Base-by-base conservation (phyloP, 2,113 vertebrate genomes). In the Hippocampus guttulatus region DNA sequence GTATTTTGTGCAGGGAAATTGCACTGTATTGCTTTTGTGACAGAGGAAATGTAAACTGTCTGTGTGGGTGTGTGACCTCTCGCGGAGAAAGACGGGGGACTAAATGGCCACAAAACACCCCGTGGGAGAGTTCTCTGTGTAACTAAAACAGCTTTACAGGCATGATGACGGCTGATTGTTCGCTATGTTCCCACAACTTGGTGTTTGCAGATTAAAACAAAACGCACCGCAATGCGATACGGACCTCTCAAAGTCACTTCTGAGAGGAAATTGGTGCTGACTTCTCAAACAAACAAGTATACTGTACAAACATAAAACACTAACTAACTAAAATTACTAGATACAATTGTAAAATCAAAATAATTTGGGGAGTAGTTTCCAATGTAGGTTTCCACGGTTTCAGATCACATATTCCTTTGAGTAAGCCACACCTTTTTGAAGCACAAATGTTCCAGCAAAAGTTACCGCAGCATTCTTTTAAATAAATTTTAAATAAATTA, bases 21-120 rank as follows among this genome's bases (percentile, higher is more conserved):
- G 89, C 85, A 83, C 82, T 70, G 82, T 88, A 90, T 91, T 90
- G 86, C 87, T 90, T 92, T 91, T 90, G 90, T 90, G 91, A 89
- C 86, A 85, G 85, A 88, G 87, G 88, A 91, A 91, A 88, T 90
- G 84, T 91, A 91, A 90, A 92, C 90, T 82, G 89, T 88, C 84
- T 75, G 75, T 85, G 82, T 84, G 90, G 87, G 90, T 84, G 86
- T 79, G 83, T 90, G 92, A 92, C 92, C 91, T 91, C 90, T 87
- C 71, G 1, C n/a, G 64, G 70, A 79, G 84, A 77, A 84, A 80
- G 82, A 82, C 75, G 69, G 78, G 79, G 51, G 83, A 84, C 88
- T 90, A 90, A 91, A 87, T 88, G 85, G 88, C 90, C 84, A 84
- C 81, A 83, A 90, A 92, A 92, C 78, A 91, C 86, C 92, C 89